Evolutionary conservation across 2,797 vertebrate genomes (phyloP), one percentile per base, ranked within the genome.

Genomic region (Sphenopsis melanotis): DNA sequence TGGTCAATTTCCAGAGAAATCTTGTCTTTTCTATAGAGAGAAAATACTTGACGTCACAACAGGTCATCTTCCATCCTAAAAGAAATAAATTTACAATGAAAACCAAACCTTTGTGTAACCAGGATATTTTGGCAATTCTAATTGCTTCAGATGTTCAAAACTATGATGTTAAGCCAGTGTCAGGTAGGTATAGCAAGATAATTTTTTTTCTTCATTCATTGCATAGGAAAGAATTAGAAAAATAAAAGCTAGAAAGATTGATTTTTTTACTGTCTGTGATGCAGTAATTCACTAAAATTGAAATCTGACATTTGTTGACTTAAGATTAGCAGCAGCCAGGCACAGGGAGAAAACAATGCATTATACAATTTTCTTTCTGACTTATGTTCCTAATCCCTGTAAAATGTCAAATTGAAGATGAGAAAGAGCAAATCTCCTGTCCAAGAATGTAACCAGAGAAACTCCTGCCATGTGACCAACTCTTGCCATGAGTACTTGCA

Each of bases 351-450:
- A 96, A 95, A 90, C 88, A 96, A 72, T 71, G 37, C 85, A 76
- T 84, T 89, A 87, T 46, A 26, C 10, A 19, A 46, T 96, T 96
- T 87, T 69, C 72, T 90, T 83, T 66, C 87, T 95, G 92, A 96
- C 10, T 97, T 97, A 76, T 63, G 55, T 86, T 95, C 90, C 83
- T 82, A 91, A 90, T 90, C 82, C 52, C 49, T 82, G 53, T 93
- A 91, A 97, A 97, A 97, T 95, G 80, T 96, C 95, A 97, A 88
- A 96, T 10, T 68, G 94, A 88, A 96, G 88, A 92, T 97, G 95
- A 96, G 90, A 93, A 92, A 91, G 91, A 94, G 55, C 55, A 94
- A 71, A 66, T 60, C 68, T 94, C 64, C 60, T 34, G 30, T 50
- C 83, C 79, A 70, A 94, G 85, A 90, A 69, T 32, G 61, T 81